Evolutionary conservation across 2,888 invertebrate genomes (phyloP).

Genomic region (Lordiphosa andalusiaca): DNA sequence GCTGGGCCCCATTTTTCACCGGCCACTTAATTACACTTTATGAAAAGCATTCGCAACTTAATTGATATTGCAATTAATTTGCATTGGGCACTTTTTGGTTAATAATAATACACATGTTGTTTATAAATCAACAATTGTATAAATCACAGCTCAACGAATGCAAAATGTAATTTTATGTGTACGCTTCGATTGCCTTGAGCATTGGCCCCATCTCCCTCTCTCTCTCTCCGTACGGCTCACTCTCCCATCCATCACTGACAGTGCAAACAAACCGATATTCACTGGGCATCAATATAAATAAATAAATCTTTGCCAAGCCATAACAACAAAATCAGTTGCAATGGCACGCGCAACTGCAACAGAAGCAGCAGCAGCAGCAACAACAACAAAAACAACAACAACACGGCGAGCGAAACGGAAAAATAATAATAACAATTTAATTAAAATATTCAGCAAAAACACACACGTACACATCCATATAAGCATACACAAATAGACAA

Average conservation of each 20-base stretch:
- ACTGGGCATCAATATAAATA: conserved; percentile 69
- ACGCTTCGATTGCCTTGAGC: conserved; percentile 70
- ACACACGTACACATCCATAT: conserved; percentile 39
- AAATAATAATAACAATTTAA: conserved; percentile 72
- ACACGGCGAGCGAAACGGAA: conserved; percentile 34
- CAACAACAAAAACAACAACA: conserved; percentile 18
- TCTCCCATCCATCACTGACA: conserved; percentile 14
- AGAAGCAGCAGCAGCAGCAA: no score
- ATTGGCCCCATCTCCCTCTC: conserved; percentile 33
- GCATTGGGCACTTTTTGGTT: conserved; percentile 47
- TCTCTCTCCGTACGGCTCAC: neutral
- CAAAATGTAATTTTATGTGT: conserved; percentile 63
- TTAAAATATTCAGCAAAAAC: conserved; percentile 68
- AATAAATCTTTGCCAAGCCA: conserved; percentile 70
- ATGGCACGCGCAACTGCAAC: conserved; percentile 48
- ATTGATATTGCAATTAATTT: conserved; percentile 26
- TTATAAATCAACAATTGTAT: conserved; percentile 68
- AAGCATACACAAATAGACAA: conserved; percentile 25
- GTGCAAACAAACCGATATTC: conserved; percentile 54
- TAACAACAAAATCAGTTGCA: conserved; percentile 73
- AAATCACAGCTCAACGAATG: conserved; percentile 57
- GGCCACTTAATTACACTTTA: conserved; percentile 22
- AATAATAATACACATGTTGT: conserved; percentile 70
- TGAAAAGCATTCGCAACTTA: conserved; percentile 6
- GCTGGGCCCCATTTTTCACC: conserved; percentile 3